These are phyloP conservation scores for Hystrix cristata DNA, from an alignment of 2,113 vertebrate genomes.

Conservation along the genomic window DNA sequence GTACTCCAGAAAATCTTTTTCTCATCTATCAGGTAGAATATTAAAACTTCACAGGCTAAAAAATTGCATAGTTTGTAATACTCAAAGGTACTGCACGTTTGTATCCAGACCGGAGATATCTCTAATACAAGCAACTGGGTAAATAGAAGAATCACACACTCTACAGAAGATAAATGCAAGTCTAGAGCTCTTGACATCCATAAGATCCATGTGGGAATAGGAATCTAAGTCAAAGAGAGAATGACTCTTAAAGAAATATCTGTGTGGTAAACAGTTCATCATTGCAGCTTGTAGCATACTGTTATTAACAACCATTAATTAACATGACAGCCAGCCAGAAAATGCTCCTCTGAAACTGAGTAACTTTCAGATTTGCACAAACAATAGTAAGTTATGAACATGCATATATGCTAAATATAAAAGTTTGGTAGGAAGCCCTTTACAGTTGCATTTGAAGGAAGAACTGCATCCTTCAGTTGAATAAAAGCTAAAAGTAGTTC, in stretches of 20 bases:
- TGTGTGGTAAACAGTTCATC: not conserved
- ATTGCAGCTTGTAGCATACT: not conserved
- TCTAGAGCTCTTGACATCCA: not conserved
- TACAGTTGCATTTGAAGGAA: not conserved
- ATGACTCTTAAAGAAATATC: not conserved
- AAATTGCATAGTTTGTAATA: not conserved
- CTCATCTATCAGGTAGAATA: not conserved
- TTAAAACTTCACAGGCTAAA: not conserved
- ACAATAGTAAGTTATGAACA: not conserved
- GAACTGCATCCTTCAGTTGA: not conserved
- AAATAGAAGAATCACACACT: not conserved
- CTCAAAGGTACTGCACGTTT: not conserved
- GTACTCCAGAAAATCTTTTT: constrained; percentile 28
- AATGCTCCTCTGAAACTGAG: not conserved
- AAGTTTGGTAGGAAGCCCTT: not conserved
- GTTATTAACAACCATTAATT: not conserved
- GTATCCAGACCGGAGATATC: not conserved
- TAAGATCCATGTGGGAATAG: not conserved
- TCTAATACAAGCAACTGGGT: constrained; percentile 21
- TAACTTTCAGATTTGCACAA: not conserved
- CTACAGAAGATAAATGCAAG: not conserved
- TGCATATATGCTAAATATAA: not conserved
- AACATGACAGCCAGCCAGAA: not conserved
- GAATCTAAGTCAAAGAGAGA: not conserved
- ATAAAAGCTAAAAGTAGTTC: not conserved